phyloP scores from a whole-genome alignment of 2,888 invertebrate genomes.

The Eupithecia subfuscata region DNA sequence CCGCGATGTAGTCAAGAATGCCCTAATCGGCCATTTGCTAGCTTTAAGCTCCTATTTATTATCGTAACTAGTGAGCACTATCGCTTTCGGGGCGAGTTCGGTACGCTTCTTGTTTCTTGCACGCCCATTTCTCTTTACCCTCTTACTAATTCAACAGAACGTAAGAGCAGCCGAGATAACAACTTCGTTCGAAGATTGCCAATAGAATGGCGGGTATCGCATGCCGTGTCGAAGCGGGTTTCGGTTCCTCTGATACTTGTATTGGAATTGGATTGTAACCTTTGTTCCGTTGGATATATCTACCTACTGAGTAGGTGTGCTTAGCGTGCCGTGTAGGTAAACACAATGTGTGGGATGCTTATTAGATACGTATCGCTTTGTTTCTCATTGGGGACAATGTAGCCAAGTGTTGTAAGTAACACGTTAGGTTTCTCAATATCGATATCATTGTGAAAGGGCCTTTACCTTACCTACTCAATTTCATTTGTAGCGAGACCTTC shows the following conservation, averaged over 20 bases:
- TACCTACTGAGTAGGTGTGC: constrained; percentile 12
- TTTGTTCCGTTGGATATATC: constrained; percentile 34
- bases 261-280: constrained; percentile 46
- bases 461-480: not conserved
- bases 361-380: constrained; percentile 29
- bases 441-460: not conserved
- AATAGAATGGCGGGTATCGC: constrained; percentile 55
- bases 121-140: constrained; percentile 72
- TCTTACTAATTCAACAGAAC: constrained; percentile 78
- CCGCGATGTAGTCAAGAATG: constrained; percentile 76
- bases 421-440: constrained; percentile 3
- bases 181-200: constrained; percentile 63
- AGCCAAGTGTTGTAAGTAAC: not conserved
- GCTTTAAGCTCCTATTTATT: constrained; percentile 76
- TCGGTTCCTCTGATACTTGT: constrained; percentile 44
- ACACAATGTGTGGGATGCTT: constrained; percentile 27
- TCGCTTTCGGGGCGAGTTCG: constrained; percentile 69
- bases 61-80: constrained; percentile 79
- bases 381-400: constrained; percentile 22
- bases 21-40: constrained; percentile 77
- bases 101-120: constrained; percentile 71
- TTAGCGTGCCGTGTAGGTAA: constrained; percentile 30
- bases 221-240: constrained; percentile 38
- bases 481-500: not conserved
- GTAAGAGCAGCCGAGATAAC: constrained; percentile 69